A percentile compares a stretch with the other conserved stretches of the same genome.
Conservation (phyloP, 1,140 invertebrate species). For the Musca vetustissima region DNA sequence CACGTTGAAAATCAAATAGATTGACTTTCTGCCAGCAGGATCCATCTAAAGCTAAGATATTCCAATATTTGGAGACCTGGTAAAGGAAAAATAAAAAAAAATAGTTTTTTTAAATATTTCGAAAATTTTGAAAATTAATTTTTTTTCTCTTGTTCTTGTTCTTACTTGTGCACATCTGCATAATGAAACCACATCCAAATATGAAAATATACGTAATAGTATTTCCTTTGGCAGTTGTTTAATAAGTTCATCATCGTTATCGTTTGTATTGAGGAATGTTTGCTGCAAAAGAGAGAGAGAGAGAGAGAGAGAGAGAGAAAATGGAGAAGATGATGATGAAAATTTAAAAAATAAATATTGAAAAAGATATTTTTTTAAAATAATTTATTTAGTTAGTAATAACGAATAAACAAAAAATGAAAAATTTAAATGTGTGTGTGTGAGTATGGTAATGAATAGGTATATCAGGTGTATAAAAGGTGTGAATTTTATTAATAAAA, state of each 20-base stretch:
- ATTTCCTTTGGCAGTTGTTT: constrained; percentile 96
- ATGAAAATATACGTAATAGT: constrained; percentile 93
- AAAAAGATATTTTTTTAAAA: too few species aligned
- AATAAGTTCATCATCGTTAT: constrained; percentile 85
- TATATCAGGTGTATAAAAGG: too few species aligned
- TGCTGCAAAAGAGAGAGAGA: constrained; percentile 37
- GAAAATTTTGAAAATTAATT: not conserved
- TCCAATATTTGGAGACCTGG: constrained; percentile 91
- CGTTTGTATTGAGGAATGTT: constrained; percentile 53
- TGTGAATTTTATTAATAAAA: too few species aligned
- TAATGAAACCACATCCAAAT: constrained; percentile 94
- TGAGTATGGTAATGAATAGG: too few species aligned
- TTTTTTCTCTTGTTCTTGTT: too few species aligned
- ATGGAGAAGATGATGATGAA: too few species aligned
- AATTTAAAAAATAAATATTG: too few species aligned
- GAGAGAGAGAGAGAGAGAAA: too few species aligned
- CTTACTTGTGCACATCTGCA: constrained; percentile 94
- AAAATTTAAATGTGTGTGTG: too few species aligned
- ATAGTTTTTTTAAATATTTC: not conserved
- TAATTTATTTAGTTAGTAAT: too few species aligned
- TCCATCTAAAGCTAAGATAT: constrained; percentile 94
- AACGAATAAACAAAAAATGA: too few species aligned
- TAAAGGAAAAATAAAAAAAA: constrained; percentile 64
- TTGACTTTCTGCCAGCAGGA: constrained; percentile 99
- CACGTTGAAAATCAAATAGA: constrained; percentile 96